phyloP scores from a whole-genome alignment of 2,888 invertebrate genomes.

The Drosophila aldrichi region DNA sequence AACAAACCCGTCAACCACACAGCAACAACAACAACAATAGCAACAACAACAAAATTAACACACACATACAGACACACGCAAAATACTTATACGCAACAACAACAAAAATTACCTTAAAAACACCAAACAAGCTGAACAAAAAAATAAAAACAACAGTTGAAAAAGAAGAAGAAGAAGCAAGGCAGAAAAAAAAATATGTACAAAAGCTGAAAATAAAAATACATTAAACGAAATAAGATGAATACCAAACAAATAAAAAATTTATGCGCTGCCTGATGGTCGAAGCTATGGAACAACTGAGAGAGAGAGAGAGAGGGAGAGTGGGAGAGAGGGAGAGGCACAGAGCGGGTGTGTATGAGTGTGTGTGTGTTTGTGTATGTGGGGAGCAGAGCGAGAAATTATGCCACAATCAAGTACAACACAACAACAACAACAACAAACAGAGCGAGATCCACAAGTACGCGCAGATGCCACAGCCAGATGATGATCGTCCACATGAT shows the following conservation, averaged over 20 bases:
- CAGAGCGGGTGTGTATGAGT: background rate
- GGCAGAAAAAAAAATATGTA: slow-evolving; percentile 44
- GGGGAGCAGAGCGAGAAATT: slow-evolving; percentile 61
- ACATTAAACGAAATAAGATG: slow-evolving; percentile 80
- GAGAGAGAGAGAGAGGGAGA: background rate
- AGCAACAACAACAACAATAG: slow-evolving; percentile 40
- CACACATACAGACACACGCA: slow-evolving; percentile 63
- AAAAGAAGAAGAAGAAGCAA: slow-evolving; percentile 28
- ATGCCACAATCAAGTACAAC: slow-evolving; percentile 82
- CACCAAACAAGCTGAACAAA: slow-evolving; percentile 76
- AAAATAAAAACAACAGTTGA: slow-evolving; percentile 64
- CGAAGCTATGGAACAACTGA: slow-evolving; percentile 9
- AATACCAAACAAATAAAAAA: slow-evolving; percentile 83
- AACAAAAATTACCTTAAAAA: slow-evolving; percentile 81
- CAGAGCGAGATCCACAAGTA: slow-evolving; percentile 50
- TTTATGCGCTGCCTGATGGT: slow-evolving; percentile 69
- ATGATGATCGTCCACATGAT: slow-evolving; percentile 34
- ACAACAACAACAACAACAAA: slow-evolving; percentile 42
- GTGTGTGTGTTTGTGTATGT: slow-evolving; percentile 1
- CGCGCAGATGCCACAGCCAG: slow-evolving; percentile 32
- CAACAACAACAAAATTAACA: slow-evolving; percentile 59
- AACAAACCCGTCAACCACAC: slow-evolving; percentile 76
- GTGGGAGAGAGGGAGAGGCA: background rate
- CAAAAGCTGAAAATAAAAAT: slow-evolving; percentile 79
- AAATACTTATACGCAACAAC: slow-evolving; percentile 76